Evolutionary conservation across 2,888 invertebrate genomes (phyloP).

Genomic region (Brachyopa scutellaris): DNA sequence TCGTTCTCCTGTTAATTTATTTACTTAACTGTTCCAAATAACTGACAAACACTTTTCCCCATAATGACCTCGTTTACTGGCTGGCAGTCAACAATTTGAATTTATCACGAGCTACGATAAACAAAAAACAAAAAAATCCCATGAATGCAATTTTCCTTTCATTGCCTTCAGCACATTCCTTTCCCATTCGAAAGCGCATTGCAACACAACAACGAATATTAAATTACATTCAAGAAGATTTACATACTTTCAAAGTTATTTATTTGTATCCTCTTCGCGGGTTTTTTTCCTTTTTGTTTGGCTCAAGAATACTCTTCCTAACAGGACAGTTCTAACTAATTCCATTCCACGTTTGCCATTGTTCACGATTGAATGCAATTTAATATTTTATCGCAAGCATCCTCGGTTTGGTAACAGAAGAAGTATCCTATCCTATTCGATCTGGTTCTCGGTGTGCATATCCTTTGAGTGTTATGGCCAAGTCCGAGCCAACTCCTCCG

Average conservation of each 20-base stretch:
- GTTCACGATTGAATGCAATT: slow-evolving; percentile 65
- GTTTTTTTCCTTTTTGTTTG: background rate
- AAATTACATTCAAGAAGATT: slow-evolving; percentile 57
- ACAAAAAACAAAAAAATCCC: slow-evolving; percentile 3
- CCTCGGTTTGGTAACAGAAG: slow-evolving; percentile 1
- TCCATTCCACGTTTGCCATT: slow-evolving; percentile 55
- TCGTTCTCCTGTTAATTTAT: too few relatives aligned
- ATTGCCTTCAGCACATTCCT: slow-evolving; percentile 20
- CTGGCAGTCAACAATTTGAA: slow-evolving; percentile 30
- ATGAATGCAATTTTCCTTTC: slow-evolving; percentile 6
- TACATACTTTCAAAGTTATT: slow-evolving; percentile 52
- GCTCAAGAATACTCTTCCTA: slow-evolving; percentile 8
- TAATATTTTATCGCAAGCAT: slow-evolving; percentile 53
- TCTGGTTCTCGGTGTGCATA: background rate
- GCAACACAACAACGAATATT: slow-evolving; percentile 53
- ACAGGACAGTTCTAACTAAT: slow-evolving; percentile 41
- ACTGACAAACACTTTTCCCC: too few relatives aligned
- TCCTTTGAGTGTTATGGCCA: slow-evolving; percentile 2
- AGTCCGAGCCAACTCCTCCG: background rate
- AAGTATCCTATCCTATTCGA: slow-evolving; percentile 3
- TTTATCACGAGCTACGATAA: slow-evolving; percentile 7
- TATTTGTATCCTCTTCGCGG: slow-evolving; percentile 26
- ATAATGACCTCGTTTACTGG: slow-evolving; percentile 46
- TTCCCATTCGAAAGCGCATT: slow-evolving; percentile 18
- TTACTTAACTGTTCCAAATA: too few relatives aligned